A percentile compares a stretch with the other conserved stretches of the same genome.
These are phyloP conservation scores for Hozukius guyotensis DNA, from an alignment of 2,797 vertebrate species.

Conservation along the genomic window DNA sequence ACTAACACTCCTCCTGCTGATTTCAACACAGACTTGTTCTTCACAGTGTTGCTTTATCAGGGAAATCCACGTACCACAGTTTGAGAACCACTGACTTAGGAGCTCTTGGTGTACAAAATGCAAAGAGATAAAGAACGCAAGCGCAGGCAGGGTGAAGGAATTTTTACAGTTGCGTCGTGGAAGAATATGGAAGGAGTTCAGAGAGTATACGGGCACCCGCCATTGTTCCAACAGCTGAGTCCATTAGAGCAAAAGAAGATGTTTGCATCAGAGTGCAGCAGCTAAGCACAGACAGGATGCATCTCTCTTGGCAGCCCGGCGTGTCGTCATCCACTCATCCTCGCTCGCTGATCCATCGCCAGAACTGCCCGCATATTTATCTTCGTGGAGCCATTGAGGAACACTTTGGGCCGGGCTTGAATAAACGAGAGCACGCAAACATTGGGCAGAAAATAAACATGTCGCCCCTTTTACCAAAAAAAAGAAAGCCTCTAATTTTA, in stretches of 20 bases:
- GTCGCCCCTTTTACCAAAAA: conserved; percentile 2
- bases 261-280: conserved; percentile 23
- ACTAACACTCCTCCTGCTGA: no score
- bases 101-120: background rate
- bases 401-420: conserved; percentile 4
- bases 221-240: conserved; percentile 20
- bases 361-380: conserved; percentile 41
- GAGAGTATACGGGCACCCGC: background rate
- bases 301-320: conserved; percentile 9
- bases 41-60: no score
- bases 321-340: conserved; percentile 24
- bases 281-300: conserved; percentile 27
- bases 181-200: conserved; percentile 14
- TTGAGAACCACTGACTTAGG: background rate
- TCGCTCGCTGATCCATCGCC: background rate
- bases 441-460: conserved; percentile 37
- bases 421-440: conserved; percentile 58
- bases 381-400: conserved; percentile 12
- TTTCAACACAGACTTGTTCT: no score
- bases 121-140: background rate
- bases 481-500: conserved; percentile 13
- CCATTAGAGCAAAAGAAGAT: conserved; percentile 38
- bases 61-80: no score
- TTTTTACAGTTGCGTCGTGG: background rate
- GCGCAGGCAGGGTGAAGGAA: background rate